Base-by-base conservation (phyloP, 1,140 invertebrate species). In the Phymorhynchus buccinoides region DNA sequence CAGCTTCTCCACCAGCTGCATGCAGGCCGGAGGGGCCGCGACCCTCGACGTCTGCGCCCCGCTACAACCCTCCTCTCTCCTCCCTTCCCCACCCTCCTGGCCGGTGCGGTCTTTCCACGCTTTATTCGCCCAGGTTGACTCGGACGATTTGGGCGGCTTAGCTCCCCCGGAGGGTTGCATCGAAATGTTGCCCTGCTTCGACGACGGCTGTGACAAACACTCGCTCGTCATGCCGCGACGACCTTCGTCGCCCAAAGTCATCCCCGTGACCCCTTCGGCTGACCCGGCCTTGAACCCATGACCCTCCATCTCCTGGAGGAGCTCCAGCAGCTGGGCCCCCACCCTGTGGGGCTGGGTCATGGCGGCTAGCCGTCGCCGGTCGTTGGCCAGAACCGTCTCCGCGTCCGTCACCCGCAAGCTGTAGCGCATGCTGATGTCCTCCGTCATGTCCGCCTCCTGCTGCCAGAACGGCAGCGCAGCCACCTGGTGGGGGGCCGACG, bases 271-370 rank as follows among this genome's bases (percentile, higher is more conserved):
- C 3, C 30, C 30, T 32, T 73, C 22, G 7, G 32, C 68, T 18
- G 3, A 32, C 32, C 35, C 35, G 16, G 37, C 73, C 35, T 75
- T 75, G 73, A 41, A 39, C 18, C 73, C 73, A 4, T 75, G 73
- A 75, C 73, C 62, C 32, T 87, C 84, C n/a, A 80, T 66, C 48
- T 87, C 86, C 39, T 80, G 82, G 9, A 87, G 62, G 3, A 87
- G 77, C 75, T 87, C 84, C 32, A 87, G 84, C 18, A 90, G 86
- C 85, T 90, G 89, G 14, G 86, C 66, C 27, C 87, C 82, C 9
- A 89, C 88, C 14, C 84, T 78, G 30, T 86, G 77, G 27, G 89
- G 78, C 68, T 90, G 89, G 0, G 73, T 35, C 73, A 90, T 83
- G 41, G 86, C 75, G 39, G 83, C 68, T 37, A 89, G 73, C 3